Percentiles rank a stretch among this genome's conserved stretches.
These are phyloP conservation scores for Neoniphon sammara DNA, from an alignment of 2,797 vertebrate genomes.

Conservation along the genomic window DNA sequence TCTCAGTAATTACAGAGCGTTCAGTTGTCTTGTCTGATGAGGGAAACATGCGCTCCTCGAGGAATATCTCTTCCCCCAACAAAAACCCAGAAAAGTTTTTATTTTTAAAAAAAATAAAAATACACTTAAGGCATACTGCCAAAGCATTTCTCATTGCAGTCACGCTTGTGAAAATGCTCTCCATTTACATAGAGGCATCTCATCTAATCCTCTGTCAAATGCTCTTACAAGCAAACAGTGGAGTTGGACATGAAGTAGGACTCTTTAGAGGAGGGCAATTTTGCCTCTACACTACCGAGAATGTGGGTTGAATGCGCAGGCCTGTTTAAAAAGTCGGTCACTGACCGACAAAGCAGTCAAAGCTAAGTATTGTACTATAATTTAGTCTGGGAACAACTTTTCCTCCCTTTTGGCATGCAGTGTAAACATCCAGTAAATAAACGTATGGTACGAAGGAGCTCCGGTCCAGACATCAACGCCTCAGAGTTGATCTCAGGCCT, in stretches of 20 bases:
- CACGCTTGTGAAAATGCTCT: not conserved
- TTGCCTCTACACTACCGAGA: not conserved
- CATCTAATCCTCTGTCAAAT: not conserved
- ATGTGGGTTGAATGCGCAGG: not conserved
- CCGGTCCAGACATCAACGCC: conserved; percentile 8
- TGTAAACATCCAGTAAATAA: conserved; percentile 41
- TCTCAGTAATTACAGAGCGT: not conserved
- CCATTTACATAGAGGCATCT: not conserved
- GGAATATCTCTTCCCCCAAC: not conserved
- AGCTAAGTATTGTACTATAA: conserved; percentile 53
- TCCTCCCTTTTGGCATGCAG: conserved; percentile 29
- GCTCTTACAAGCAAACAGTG: not conserved
- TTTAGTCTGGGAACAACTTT: conserved; percentile 49
- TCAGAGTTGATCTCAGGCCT: conserved; percentile 7
- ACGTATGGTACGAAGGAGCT: conserved; percentile 8
- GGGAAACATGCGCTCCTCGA: not conserved
- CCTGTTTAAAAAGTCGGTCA: not conserved
- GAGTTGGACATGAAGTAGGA: not conserved
- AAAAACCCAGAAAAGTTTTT: too few relatives aligned
- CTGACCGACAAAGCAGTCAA: conserved; percentile 30
- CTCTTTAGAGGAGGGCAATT: too few relatives aligned
- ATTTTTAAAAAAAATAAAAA: too few relatives aligned
- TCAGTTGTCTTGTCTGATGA: not conserved
- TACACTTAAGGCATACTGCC: not conserved
- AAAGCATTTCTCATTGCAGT: not conserved